phyloP scores from a whole-genome alignment of 2,113 vertebrate genomes.

The Tursiops truncatus region DNA sequence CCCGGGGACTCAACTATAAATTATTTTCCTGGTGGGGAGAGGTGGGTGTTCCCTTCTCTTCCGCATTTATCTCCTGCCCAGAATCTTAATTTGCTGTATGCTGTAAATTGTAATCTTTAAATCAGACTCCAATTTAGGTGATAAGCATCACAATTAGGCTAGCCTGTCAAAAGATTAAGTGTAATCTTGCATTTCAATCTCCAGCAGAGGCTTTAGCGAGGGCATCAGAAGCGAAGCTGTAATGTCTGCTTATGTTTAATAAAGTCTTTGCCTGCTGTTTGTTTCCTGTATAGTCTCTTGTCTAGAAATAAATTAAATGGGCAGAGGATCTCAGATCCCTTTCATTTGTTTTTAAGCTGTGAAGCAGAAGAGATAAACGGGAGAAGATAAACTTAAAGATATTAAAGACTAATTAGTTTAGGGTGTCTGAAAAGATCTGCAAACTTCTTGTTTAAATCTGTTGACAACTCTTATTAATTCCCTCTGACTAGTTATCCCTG shows the following conservation, averaged over 20 bases:
- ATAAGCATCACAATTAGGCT: slow-evolving; percentile 55
- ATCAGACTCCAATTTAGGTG: slow-evolving; percentile 50
- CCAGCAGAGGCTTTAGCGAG: background rate
- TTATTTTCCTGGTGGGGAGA: background rate
- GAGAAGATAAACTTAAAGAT: background rate
- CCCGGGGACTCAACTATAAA: background rate
- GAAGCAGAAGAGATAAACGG: background rate
- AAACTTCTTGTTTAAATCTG: slow-evolving; percentile 10
- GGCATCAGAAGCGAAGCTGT: background rate
- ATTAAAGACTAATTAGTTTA: background rate
- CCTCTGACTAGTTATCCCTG: background rate
- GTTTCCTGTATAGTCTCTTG: slow-evolving; percentile 10
- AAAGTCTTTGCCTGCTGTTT: background rate
- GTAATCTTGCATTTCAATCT: slow-evolving; percentile 6
- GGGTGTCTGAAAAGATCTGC: background rate
- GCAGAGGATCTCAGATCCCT: background rate
- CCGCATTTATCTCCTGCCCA: background rate
- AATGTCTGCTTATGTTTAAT: background rate
- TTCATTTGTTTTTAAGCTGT: slow-evolving; percentile 16
- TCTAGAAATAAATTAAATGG: slow-evolving; percentile 18
- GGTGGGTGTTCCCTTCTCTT: background rate
- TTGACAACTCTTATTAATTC: slow-evolving; percentile 4
- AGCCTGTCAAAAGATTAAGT: slow-evolving; percentile 20
- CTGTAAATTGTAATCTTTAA: slow-evolving; percentile 44
- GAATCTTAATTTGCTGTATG: slow-evolving; percentile 44